A percentile compares a stretch with the other conserved stretches of the same genome.
These are phyloP conservation scores for Ernsta delagoae DNA, from an alignment of 2,888 invertebrate species.

Conservation along the genomic window DNA sequence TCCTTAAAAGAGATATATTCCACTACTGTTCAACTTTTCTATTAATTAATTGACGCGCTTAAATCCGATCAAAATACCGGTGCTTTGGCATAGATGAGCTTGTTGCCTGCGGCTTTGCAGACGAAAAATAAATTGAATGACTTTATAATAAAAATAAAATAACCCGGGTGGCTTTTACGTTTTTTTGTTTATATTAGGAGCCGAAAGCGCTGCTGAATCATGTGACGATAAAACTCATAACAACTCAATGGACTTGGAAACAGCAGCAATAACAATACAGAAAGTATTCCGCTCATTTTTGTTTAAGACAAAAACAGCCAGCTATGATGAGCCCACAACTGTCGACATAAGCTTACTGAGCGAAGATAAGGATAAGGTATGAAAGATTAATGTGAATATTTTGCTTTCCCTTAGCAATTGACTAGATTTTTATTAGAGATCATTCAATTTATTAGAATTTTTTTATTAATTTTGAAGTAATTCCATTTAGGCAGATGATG, in stretches of 20 bases:
- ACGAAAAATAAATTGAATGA: too few species aligned
- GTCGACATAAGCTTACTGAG: constrained; percentile 53
- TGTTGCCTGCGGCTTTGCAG: too few species aligned
- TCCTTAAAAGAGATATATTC: too few species aligned
- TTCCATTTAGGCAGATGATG: constrained; percentile 58
- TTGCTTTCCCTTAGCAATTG: not conserved
- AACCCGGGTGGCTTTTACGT: too few species aligned
- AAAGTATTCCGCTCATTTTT: constrained; percentile 82
- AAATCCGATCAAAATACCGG: too few species aligned
- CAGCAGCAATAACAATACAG: constrained; percentile 84
- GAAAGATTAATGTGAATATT: not conserved
- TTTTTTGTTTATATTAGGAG: not conserved
- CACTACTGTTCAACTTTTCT: too few species aligned
- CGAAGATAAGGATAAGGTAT: constrained; percentile 45
- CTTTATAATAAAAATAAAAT: too few species aligned
- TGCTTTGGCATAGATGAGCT: too few species aligned
- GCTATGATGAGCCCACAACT: constrained; percentile 66
- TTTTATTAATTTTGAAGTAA: not conserved
- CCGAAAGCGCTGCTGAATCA: constrained; percentile 8
- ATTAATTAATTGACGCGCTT: too few species aligned
- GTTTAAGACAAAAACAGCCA: constrained; percentile 74
- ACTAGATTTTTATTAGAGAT: too few species aligned
- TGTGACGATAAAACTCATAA: constrained; percentile 29
- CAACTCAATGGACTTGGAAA: constrained; percentile 73
- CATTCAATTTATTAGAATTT: too few species aligned